Base-by-base conservation (phyloP, 2,888 invertebrate genomes). In the Thecocarcelia acutangulata region DNA sequence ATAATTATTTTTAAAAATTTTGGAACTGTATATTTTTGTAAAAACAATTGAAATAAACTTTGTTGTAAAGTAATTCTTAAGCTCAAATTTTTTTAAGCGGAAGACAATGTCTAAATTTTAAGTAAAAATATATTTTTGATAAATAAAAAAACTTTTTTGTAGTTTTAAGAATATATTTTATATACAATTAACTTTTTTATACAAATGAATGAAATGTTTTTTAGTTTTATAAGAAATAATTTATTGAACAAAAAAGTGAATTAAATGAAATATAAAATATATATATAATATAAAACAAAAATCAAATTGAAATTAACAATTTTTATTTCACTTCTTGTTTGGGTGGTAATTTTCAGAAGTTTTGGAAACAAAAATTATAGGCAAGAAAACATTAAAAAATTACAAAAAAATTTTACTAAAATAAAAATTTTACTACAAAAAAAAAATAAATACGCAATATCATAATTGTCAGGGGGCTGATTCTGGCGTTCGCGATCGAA, bases 221-320 rank as follows among this genome's bases (percentile, higher is more conserved):
- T 85, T 88, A 87, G 84, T 82, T 88, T 87, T 86, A 87, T 87
- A 87, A 87, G 72, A 73, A 83, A 80, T 82, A 84, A 88, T 87
- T 88, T 88, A 88, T 88, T 88, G 68, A 79, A 85, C 84, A 84
- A 83, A 79, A 68, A 54, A 37, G 59, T 19, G 21, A 72, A 83
- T 64, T 40, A 52, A 48, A 72, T 61, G 12, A 44, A 64, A n/a
- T 12, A 42, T 28, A 74, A 40, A 82, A 82, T 70, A 21, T 70
- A 83, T 33, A 33, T 28, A 28, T 28, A 4, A 4, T 28, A 4
- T 28, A 6, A 28, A 28, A 28, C 28, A 6, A 28, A 28, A 28
- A 28, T 28, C n/a, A 28, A 28, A 3, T 28, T 28, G 28, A 28
- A n/a, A n/a, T n/a, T n/a, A n/a, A n/a, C n/a, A n/a, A n/a, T n/a